A percentile compares a stretch with the other conserved stretches of the same genome.
These are phyloP conservation scores for Coregonus suidteri DNA, from an alignment of 2,797 vertebrate genomes.

Conservation along the genomic window DNA sequence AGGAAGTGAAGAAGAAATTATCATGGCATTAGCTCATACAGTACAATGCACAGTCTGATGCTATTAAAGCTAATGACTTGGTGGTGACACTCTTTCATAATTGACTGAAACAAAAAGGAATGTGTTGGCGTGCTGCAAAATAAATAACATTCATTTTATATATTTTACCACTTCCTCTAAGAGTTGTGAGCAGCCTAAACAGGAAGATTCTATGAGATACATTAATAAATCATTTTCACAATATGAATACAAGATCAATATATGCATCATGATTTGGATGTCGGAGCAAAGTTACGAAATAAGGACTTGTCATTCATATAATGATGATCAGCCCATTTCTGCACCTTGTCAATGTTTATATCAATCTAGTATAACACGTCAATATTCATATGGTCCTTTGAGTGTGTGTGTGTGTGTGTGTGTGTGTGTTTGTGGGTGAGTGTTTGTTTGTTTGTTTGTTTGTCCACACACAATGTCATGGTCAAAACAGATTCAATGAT, in stretches of 20 bases:
- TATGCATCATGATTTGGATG: constrained; percentile 34
- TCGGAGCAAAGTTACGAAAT: background rate
- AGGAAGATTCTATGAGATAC: background rate
- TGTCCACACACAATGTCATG: background rate
- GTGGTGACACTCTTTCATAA: constrained; percentile 38
- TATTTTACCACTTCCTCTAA: background rate
- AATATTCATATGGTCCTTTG: background rate
- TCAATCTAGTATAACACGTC: too few species aligned
- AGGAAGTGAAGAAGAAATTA: constrained; percentile 42
- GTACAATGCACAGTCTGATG: constrained; percentile 31
- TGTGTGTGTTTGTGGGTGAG: background rate
- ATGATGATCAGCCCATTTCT: background rate
- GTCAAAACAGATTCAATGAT: too few species aligned
- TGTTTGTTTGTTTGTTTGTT: background rate
- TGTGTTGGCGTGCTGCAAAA: constrained; percentile 21
- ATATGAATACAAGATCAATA: constrained; percentile 45
- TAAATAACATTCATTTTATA: background rate
- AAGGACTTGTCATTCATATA: constrained; percentile 19
- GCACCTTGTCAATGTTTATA: too few species aligned
- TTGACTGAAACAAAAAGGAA: constrained; percentile 30
- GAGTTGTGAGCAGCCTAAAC: background rate
- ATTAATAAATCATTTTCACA: constrained; percentile 27
- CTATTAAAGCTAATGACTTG: constrained; percentile 54
- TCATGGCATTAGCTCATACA: constrained; percentile 51
- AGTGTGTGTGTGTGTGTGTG: background rate